These are phyloP conservation scores for Cataglyphis cursor DNA, from an alignment of 2,888 invertebrate genomes.

Conservation along the genomic window DNA sequence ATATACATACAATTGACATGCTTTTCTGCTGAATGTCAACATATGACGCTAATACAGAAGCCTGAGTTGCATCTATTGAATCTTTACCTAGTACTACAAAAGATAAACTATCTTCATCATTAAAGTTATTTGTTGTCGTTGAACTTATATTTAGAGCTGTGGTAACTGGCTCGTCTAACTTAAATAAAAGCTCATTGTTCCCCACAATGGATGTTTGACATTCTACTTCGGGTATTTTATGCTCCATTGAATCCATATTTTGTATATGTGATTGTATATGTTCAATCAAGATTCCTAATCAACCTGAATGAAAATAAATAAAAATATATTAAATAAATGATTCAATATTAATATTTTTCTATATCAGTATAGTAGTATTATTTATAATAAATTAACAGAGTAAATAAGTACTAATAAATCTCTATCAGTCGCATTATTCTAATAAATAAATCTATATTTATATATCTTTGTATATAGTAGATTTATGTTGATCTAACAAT, in stretches of 20 bases:
- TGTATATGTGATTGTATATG: too few relatives aligned
- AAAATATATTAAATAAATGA: neutral
- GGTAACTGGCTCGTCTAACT: conserved; percentile 12
- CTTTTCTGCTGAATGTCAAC: conserved; percentile 79
- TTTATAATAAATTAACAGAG: neutral
- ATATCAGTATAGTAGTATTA: neutral
- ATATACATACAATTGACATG: conserved; percentile 74
- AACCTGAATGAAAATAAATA: neutral
- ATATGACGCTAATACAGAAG: conserved; percentile 78
- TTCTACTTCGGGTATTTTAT: neutral
- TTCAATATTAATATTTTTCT: neutral
- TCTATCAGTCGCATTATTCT: neutral
- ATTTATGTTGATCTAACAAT: neutral
- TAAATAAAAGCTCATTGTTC: neutral
- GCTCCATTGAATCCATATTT: neutral
- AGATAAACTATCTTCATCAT: conserved; percentile 78
- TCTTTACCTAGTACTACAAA: conserved; percentile 82
- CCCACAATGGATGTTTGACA: neutral
- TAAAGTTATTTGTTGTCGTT: too few relatives aligned
- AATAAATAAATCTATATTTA: neutral
- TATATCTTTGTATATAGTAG: neutral
- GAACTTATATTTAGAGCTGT: neutral
- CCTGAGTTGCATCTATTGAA: conserved; percentile 78
- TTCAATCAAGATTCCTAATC: neutral
- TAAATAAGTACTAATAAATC: neutral